Evolutionary conservation across 2,797 vertebrate genomes (phyloP).

Genomic region (Sebastes steindachneri): DNA sequence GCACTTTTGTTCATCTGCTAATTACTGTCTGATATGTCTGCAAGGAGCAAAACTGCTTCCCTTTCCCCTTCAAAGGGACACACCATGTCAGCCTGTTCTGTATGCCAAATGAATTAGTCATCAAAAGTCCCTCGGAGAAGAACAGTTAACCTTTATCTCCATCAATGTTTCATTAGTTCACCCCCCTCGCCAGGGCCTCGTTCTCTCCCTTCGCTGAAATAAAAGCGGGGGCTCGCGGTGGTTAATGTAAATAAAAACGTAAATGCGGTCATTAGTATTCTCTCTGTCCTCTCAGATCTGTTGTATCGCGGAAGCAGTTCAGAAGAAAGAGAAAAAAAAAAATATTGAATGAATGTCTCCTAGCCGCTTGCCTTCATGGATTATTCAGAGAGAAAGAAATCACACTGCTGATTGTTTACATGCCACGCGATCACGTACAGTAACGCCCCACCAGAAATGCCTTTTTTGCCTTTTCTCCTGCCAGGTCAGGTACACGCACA

Average conservation of each 20-base stretch:
- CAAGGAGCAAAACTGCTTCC: slow-evolving; percentile 47
- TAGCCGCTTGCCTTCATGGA: slow-evolving; percentile 49
- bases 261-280: slow-evolving; percentile 61
- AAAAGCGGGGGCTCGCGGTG: slow-evolving; percentile 17
- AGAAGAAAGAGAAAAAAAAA: not conserved
- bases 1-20: slow-evolving; percentile 49
- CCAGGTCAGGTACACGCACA: not conserved
- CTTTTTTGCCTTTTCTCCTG: not conserved
- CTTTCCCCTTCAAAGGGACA: slow-evolving; percentile 55
- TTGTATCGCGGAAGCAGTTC: slow-evolving; percentile 6
- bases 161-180: slow-evolving; percentile 78
- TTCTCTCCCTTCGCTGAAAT: slow-evolving; percentile 1
- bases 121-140: slow-evolving; percentile 67
- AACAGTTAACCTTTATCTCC: slow-evolving; percentile 79
- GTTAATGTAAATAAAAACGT: slow-evolving; percentile 59
- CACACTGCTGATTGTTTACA: slow-evolving; percentile 41
- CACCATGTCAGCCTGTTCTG: slow-evolving; percentile 40
- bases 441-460: slow-evolving; percentile 1
- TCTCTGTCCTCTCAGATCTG: slow-evolving; percentile 34
- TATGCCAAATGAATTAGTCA: slow-evolving; percentile 77
- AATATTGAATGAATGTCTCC: slow-evolving; percentile 52
- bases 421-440: not conserved
- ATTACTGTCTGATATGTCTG: slow-evolving; percentile 57
- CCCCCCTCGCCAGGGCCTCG: slow-evolving; percentile 1
- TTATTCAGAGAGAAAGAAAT: slow-evolving; percentile 49